Conservation (phyloP, 1,140 invertebrate species). For the Coptotermes formosanus region DNA sequence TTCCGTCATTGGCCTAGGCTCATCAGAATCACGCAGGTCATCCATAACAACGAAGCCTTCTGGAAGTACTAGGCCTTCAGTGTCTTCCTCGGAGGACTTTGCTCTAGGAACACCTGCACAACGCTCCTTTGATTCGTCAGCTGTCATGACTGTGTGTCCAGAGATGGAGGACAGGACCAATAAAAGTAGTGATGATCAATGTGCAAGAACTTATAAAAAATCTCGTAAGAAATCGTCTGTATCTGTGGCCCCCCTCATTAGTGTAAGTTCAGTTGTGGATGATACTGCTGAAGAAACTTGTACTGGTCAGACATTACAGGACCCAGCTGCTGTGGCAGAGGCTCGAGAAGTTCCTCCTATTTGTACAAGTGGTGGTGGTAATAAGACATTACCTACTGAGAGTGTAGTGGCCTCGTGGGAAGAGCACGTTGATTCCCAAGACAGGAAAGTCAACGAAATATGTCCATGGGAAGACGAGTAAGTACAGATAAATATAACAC, state of each 20-base stretch:
- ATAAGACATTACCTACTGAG: background rate
- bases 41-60: slow-evolving; percentile 23
- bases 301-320: slow-evolving; percentile 21
- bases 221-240: slow-evolving; percentile 40
- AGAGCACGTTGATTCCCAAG: background rate
- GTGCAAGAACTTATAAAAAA: slow-evolving; percentile 24
- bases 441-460: slow-evolving; percentile 66
- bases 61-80: slow-evolving; percentile 44
- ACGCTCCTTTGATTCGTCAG: slow-evolving; percentile 11
- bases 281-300: slow-evolving; percentile 43
- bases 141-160: background rate
- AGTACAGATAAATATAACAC: slow-evolving; percentile 50
- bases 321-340: slow-evolving; percentile 37
- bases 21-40: slow-evolving; percentile 25
- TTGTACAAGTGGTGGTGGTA: slow-evolving; percentile 24
- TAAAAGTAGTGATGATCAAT: background rate
- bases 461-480: slow-evolving; percentile 89
- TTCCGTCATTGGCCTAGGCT: slow-evolving; percentile 21
- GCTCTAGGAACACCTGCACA: slow-evolving; percentile 39
- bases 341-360: slow-evolving; percentile 30
- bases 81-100: slow-evolving; percentile 51
- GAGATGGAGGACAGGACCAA: background rate
- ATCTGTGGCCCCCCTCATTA: slow-evolving; percentile 62
- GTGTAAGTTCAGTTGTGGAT: slow-evolving; percentile 67
- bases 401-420: background rate